Conservation (phyloP, 2,888 invertebrate genomes). For the Terebella lapidaria region DNA sequence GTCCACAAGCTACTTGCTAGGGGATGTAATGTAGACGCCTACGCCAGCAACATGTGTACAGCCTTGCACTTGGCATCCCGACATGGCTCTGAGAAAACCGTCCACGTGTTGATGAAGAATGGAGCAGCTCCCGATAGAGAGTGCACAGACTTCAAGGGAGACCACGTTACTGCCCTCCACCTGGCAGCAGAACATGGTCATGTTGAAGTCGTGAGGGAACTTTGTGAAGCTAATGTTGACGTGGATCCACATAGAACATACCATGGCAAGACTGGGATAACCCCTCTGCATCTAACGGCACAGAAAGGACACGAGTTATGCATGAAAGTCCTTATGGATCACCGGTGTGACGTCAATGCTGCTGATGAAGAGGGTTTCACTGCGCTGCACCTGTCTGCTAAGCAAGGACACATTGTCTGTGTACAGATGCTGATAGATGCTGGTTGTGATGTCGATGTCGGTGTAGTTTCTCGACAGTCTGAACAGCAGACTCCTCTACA, state of each 20-base stretch:
- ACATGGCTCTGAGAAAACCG: slow-evolving; percentile 10
- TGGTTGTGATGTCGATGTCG: slow-evolving; percentile 12
- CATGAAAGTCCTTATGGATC: slow-evolving; percentile 12
- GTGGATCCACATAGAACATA: slow-evolving; percentile 12
- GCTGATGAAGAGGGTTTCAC: slow-evolving; percentile 21
- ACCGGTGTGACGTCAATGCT: slow-evolving; percentile 16
- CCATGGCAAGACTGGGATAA: slow-evolving; percentile 12
- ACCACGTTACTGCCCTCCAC: slow-evolving; percentile 14
- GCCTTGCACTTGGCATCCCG: slow-evolving; percentile 18
- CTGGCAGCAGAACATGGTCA: slow-evolving; percentile 18
- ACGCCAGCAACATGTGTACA: slow-evolving; percentile 13
- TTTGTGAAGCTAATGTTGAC: slow-evolving; percentile 14
- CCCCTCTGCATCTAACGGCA: slow-evolving; percentile 23
- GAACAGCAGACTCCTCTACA: slow-evolving; percentile 23
- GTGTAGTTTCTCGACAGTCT: slow-evolving; percentile 19
- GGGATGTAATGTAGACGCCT: slow-evolving; percentile 16
- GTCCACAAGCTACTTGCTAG: slow-evolving; percentile 12
- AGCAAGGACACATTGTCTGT: slow-evolving; percentile 12
- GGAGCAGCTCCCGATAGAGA: slow-evolving; percentile 14
- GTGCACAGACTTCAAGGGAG: slow-evolving; percentile 15
- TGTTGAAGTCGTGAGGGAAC: slow-evolving; percentile 7
- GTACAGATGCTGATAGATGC: slow-evolving; percentile 15
- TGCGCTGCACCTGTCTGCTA: slow-evolving; percentile 22
- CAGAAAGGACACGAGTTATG: slow-evolving; percentile 14
- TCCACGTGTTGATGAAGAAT: slow-evolving; percentile 9